A percentile compares a stretch with the other conserved stretches of the same genome.
Conservation (phyloP, 2,888 invertebrate species). For the Limnephilus auricula region DNA sequence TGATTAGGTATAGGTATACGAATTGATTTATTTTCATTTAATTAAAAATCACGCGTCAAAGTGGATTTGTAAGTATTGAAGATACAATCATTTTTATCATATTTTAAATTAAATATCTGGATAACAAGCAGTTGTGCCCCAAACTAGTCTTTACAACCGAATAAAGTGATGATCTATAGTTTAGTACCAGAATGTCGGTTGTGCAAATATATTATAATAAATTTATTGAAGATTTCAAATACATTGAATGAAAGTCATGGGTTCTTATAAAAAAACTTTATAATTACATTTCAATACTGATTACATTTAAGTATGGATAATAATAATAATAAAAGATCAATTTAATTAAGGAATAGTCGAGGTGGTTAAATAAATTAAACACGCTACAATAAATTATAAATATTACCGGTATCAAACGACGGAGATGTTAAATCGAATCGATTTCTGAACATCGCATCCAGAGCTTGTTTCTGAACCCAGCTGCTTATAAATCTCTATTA, state of each 20-base stretch:
- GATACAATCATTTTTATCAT: too few relatives aligned
- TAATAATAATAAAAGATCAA: too few relatives aligned
- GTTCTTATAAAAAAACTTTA: too few relatives aligned
- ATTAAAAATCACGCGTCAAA: too few relatives aligned
- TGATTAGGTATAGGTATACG: too few relatives aligned
- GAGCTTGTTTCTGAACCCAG: background rate
- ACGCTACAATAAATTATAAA: background rate
- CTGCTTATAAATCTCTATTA: constrained; percentile 29
- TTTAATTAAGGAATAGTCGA: background rate
- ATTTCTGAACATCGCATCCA: background rate
- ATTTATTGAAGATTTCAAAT: background rate
- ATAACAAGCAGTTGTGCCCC: too few relatives aligned
- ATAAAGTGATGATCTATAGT: too few relatives aligned
- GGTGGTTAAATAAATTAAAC: background rate
- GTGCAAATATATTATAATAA: background rate
- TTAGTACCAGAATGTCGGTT: background rate
- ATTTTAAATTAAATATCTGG: too few relatives aligned
- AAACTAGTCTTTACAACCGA: background rate
- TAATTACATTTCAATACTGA: too few relatives aligned
- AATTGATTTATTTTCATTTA: too few relatives aligned
- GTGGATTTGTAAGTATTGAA: too few relatives aligned
- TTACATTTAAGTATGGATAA: too few relatives aligned
- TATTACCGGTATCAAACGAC: background rate
- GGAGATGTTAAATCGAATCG: background rate
- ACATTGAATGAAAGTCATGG: background rate